Conservation (phyloP, 64 coral and sea anemone genomes). For the Pocillopora damicornis region DNA sequence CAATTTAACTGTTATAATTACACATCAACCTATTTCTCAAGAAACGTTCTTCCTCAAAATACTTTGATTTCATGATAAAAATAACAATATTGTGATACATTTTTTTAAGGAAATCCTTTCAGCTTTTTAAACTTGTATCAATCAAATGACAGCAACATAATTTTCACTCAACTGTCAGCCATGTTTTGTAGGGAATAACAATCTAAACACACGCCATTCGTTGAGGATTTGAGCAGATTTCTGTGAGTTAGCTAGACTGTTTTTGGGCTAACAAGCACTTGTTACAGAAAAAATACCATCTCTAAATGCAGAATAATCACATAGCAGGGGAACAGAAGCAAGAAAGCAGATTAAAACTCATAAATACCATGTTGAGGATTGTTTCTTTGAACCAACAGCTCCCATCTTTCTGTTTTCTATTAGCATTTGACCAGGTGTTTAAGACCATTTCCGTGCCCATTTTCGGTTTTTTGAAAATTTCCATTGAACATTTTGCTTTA, state of each 20-base stretch:
- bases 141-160: neutral
- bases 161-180: slow-evolving; percentile 45
- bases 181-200: slow-evolving; percentile 47
- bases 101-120: neutral
- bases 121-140: neutral
- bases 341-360: slow-evolving; percentile 5
- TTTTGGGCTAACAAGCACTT: neutral
- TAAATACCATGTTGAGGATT: slow-evolving; percentile 74
- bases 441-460: slow-evolving; percentile 32
- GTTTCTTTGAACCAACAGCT: slow-evolving; percentile 69
- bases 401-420: slow-evolving; percentile 69
- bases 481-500: slow-evolving; percentile 55
- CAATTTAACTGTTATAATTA: slow-evolving; percentile 63
- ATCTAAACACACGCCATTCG: slow-evolving; percentile 8
- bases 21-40: slow-evolving; percentile 47
- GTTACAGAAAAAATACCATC: neutral
- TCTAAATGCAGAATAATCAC: slow-evolving; percentile 17
- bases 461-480: slow-evolving; percentile 33
- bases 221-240: slow-evolving; percentile 1
- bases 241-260: neutral
- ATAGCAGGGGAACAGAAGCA: neutral
- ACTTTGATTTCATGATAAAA: neutral
- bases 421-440: slow-evolving; percentile 70
- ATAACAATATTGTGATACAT: neutral
- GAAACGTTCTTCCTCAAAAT: neutral